Conservation (phyloP, 2,888 invertebrate genomes). For the Epirrita christyi region DNA sequence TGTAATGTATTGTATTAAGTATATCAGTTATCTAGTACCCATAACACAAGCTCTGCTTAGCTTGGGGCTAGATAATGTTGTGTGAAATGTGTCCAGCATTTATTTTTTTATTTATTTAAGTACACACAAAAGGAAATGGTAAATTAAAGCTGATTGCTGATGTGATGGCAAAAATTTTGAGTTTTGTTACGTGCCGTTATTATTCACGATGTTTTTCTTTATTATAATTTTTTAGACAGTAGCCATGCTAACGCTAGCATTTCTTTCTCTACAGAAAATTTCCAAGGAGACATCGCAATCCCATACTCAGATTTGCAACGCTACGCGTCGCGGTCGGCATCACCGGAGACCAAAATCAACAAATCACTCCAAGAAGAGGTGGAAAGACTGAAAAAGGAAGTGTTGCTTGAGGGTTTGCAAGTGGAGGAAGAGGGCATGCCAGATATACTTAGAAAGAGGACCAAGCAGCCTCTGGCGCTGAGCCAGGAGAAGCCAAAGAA, state of each 20-base stretch:
- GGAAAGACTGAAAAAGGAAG: conserved; percentile 93
- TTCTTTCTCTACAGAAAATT: conserved; percentile 87
- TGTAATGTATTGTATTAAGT: too few relatives aligned
- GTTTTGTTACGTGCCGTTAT: too few relatives aligned
- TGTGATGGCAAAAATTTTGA: too few relatives aligned
- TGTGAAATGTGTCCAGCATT: too few relatives aligned
- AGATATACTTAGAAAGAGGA: conserved; percentile 89
- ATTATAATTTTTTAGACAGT: too few relatives aligned
- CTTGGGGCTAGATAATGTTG: too few relatives aligned
- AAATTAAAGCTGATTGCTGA: too few relatives aligned
- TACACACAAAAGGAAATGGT: too few relatives aligned
- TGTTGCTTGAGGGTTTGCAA: conserved; percentile 91
- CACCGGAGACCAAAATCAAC: conserved; percentile 82
- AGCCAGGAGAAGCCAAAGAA: conserved; percentile 75
- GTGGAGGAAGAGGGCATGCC: conserved; percentile 93
- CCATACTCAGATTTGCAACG: conserved; percentile 81
- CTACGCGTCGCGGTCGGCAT: conserved; percentile 58
- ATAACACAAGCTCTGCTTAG: too few relatives aligned
- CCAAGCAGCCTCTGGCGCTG: conserved; percentile 85
- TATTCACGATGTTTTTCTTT: too few relatives aligned
- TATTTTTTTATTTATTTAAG: too few relatives aligned
- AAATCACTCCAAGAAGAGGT: conserved; percentile 90
- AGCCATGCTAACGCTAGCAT: conserved; percentile 3
- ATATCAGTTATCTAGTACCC: too few relatives aligned
- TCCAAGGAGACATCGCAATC: conserved; percentile 93